A percentile compares a stretch with the other conserved stretches of the same genome.
phyloP scores from a whole-genome alignment of 1,140 invertebrate genomes.

The Neodiprion lecontei region DNA sequence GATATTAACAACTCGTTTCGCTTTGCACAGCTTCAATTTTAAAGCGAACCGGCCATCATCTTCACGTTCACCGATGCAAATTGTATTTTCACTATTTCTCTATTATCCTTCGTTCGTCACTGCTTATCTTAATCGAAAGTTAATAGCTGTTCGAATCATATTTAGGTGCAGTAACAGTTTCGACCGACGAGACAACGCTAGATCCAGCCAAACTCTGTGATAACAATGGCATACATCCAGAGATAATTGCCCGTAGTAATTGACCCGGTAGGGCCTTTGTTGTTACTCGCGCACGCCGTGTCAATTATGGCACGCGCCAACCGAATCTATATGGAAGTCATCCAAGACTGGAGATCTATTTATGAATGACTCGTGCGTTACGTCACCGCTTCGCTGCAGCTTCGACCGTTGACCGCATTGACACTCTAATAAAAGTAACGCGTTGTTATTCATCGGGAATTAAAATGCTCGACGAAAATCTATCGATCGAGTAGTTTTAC shows the following conservation, averaged over 20 bases:
- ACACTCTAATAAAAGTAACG: conserved; percentile 1
- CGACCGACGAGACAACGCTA: too few relatives aligned
- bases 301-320: conserved; percentile 58
- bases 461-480: neutral
- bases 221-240: neutral
- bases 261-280: conserved; percentile 46
- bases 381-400: conserved; percentile 38
- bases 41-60: too few relatives aligned
- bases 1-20: neutral
- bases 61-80: too few relatives aligned
- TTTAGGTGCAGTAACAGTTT: too few relatives aligned
- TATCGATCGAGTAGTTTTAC: neutral
- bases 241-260: conserved; percentile 32
- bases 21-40: too few relatives aligned
- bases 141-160: too few relatives aligned
- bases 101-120: too few relatives aligned
- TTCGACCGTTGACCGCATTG: neutral
- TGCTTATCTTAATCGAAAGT: too few relatives aligned
- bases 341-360: conserved; percentile 43
- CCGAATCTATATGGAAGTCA: conserved; percentile 37
- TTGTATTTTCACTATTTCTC: too few relatives aligned
- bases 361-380: conserved; percentile 42
- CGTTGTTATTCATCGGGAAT: neutral
- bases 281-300: conserved; percentile 45
- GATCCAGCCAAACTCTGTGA: too few relatives aligned